These are phyloP conservation scores for Irena cyanogastra DNA, from an alignment of 2,113 vertebrate genomes.

Conservation along the genomic window DNA sequence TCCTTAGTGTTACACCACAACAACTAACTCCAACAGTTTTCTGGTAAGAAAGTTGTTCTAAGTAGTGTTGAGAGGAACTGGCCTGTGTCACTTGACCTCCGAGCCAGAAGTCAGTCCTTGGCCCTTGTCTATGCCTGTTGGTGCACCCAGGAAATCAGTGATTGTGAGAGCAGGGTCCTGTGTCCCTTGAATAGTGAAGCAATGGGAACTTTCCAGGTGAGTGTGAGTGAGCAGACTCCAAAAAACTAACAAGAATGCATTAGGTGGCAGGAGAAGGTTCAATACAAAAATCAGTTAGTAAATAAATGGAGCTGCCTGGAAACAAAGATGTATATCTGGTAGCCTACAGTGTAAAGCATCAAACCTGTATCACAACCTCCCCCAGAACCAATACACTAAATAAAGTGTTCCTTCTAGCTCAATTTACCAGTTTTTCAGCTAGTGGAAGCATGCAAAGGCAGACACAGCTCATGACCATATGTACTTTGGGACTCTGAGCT, in stretches of 20 bases:
- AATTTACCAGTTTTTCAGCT: neutral
- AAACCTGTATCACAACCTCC: neutral
- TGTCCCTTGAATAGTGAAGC: neutral
- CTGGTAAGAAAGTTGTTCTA: neutral
- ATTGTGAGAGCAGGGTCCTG: neutral
- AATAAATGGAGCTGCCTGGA: neutral
- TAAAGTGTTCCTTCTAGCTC: neutral
- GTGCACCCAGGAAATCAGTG: neutral
- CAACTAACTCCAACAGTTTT: neutral
- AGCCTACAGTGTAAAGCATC: neutral
- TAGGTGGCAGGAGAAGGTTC: neutral
- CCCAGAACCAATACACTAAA: neutral
- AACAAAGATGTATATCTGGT: neutral
- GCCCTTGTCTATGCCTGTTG: neutral
- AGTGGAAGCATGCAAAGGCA: neutral
- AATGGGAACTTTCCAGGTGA: neutral
- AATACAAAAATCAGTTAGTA: neutral
- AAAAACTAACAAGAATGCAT: neutral
- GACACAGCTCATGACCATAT: neutral
- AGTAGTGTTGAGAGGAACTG: neutral
- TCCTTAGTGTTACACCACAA: fast-evolving
- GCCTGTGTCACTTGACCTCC: neutral
- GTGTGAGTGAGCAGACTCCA: neutral
- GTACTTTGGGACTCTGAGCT: neutral
- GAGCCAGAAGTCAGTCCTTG: neutral